Evolutionary conservation across 2,888 invertebrate genomes (phyloP).

Genomic region (Koerneria pararmatus): DNA sequence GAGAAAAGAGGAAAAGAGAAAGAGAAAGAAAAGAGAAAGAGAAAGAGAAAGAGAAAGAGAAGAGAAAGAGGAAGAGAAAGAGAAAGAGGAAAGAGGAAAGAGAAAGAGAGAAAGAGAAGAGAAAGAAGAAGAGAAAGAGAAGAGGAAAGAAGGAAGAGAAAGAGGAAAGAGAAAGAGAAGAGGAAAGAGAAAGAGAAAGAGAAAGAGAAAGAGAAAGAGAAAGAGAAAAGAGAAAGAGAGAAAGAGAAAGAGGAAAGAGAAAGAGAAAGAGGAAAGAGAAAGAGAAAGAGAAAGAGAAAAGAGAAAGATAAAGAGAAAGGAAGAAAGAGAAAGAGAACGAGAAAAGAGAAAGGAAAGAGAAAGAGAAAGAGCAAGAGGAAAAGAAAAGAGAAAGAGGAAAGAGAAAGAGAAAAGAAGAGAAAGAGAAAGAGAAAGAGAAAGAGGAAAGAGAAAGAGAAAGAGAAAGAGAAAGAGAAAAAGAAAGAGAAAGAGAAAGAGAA

Average conservation of each 20-base stretch:
- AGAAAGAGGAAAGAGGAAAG: not conserved
- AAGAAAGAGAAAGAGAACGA: slow-evolving; percentile 3
- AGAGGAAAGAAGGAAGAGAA: slow-evolving; percentile 21
- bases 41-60: not conserved
- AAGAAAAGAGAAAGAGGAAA: too few species aligned
- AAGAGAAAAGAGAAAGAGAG: not conserved
- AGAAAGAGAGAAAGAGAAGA: slow-evolving; percentile 18
- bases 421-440: too few species aligned
- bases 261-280: slow-evolving; percentile 1
- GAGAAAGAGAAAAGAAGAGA: too few species aligned
- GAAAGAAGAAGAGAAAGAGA: slow-evolving; percentile 24
- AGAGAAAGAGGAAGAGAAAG: slow-evolving; percentile 22
- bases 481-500: too few species aligned
- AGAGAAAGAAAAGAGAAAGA: not conserved
- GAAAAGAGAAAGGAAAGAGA: slow-evolving; percentile 4
- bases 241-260: not conserved
- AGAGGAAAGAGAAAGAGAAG: slow-evolving; percentile 13
- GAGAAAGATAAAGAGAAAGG: not conserved
- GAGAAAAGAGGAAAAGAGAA: not conserved
- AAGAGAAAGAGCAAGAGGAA: too few species aligned
- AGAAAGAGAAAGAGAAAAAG: too few species aligned
- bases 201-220: not conserved
- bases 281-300: slow-evolving; percentile 6
- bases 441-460: too few species aligned
- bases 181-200: slow-evolving; percentile 2